A percentile compares a stretch with the other conserved stretches of the same genome.
These are phyloP conservation scores for Scytalopus superciliaris DNA, from an alignment of 2,113 vertebrate species.

Conservation along the genomic window DNA sequence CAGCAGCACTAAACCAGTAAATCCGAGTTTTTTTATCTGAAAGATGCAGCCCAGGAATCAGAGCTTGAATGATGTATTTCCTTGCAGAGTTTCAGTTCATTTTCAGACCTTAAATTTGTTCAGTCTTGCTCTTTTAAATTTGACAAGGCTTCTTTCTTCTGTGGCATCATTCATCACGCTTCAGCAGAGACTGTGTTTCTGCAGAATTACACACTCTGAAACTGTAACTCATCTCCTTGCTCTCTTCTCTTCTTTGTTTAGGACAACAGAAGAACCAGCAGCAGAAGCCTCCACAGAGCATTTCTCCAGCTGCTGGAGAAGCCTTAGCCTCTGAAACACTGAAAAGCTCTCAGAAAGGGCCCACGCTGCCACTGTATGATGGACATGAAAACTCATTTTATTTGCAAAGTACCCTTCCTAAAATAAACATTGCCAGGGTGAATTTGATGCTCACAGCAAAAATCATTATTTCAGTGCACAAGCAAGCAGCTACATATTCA, in stretches of 20 bases:
- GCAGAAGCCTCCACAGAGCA: not conserved
- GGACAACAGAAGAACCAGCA: not conserved
- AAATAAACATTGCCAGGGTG: fast-evolving
- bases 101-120: not conserved
- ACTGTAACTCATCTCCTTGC: fast-evolving
- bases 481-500: not conserved
- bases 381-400: not conserved
- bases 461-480: not conserved
- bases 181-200: not conserved
- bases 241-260: not conserved
- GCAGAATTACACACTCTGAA: not conserved
- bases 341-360: not conserved
- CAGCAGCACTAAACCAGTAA: not conserved
- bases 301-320: not conserved
- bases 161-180: not conserved
- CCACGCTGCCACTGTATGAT: not conserved
- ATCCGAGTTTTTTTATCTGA: not conserved
- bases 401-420: not conserved
- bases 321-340: not conserved
- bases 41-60: not conserved
- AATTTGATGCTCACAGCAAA: not conserved
- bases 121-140: not conserved
- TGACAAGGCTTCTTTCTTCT: not conserved
- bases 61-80: not conserved
- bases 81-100: not conserved